Evolutionary conservation across 2,888 invertebrate species (phyloP).

Genomic region (Pollenia amentaria): DNA sequence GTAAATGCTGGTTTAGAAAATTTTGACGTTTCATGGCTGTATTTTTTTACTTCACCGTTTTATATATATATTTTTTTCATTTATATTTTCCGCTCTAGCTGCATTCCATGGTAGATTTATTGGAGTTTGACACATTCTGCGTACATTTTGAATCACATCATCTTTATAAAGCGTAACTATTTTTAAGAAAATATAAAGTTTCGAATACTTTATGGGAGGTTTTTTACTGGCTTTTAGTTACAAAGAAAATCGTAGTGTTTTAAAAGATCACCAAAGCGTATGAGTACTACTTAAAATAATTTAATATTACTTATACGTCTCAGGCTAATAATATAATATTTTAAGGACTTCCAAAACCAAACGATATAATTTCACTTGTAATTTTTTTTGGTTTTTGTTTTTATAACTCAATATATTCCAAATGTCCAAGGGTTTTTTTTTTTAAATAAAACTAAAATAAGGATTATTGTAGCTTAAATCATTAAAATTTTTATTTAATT

Average conservation of each 20-base stretch:
- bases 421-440: too few species aligned
- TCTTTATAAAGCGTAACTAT: not conserved
- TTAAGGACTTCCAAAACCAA: not conserved
- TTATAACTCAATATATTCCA: too few species aligned
- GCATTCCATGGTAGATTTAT: slow-evolving; percentile 22
- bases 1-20: slow-evolving; percentile 35
- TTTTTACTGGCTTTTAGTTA: not conserved
- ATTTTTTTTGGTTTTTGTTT: not conserved
- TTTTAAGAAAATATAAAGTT: slow-evolving; percentile 26
- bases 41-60: slow-evolving; percentile 9
- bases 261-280: slow-evolving; percentile 24
- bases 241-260: not conserved
- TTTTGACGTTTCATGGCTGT: slow-evolving; percentile 41
- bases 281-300: not conserved
- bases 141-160: slow-evolving; percentile 23
- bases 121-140: slow-evolving; percentile 32
- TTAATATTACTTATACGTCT: slow-evolving; percentile 16
- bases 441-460: too few species aligned
- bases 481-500: too few species aligned
- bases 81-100: not conserved
- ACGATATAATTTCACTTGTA: too few species aligned
- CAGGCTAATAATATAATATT: not conserved
- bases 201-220: not conserved
- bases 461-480: too few species aligned
- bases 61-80: not conserved